phyloP scores from a whole-genome alignment of 2,113 vertebrate genomes.

The Anoura caudifer region DNA sequence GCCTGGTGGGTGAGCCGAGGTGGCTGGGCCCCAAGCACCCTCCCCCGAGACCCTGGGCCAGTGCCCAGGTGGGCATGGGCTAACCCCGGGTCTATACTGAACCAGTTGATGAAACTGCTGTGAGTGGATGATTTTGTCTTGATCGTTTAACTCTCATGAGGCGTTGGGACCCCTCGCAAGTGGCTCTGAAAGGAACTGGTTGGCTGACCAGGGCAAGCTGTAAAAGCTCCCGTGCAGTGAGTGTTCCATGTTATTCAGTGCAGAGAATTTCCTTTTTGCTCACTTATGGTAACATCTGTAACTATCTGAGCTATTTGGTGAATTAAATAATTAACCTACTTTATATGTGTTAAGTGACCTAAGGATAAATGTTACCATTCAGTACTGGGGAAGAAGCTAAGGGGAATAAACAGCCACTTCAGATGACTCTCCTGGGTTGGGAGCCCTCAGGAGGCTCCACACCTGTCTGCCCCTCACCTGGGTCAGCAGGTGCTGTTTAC shows the following conservation, averaged over 20 bases:
- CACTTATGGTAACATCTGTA: slow-evolving; percentile 69
- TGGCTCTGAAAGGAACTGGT: slow-evolving; percentile 80
- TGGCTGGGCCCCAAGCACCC: background rate
- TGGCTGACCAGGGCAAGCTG: slow-evolving; percentile 82
- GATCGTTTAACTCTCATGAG: background rate
- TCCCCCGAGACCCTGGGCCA: too few relatives aligned
- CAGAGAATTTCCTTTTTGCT: slow-evolving; percentile 74
- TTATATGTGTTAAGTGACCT: slow-evolving; percentile 62
- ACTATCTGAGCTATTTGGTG: slow-evolving; percentile 74
- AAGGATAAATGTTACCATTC: background rate
- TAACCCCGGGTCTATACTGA: rapidly evolving
- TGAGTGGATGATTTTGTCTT: background rate
- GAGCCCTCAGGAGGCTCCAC: too few relatives aligned
- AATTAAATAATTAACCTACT: slow-evolving; percentile 78
- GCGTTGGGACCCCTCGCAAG: slow-evolving; percentile 34
- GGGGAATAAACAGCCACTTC: background rate
- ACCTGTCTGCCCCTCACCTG: background rate
- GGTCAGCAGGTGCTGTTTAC: background rate
- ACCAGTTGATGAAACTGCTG: background rate
- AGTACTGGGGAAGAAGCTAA: background rate
- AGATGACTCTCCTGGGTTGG: background rate
- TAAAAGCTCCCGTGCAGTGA: slow-evolving; percentile 75
- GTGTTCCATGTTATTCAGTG: slow-evolving; percentile 70
- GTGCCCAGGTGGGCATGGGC: too few relatives aligned
- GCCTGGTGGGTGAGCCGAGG: too few relatives aligned